Evolutionary conservation across 2,888 invertebrate species (phyloP).

Genomic region (Tipula lateralis): DNA sequence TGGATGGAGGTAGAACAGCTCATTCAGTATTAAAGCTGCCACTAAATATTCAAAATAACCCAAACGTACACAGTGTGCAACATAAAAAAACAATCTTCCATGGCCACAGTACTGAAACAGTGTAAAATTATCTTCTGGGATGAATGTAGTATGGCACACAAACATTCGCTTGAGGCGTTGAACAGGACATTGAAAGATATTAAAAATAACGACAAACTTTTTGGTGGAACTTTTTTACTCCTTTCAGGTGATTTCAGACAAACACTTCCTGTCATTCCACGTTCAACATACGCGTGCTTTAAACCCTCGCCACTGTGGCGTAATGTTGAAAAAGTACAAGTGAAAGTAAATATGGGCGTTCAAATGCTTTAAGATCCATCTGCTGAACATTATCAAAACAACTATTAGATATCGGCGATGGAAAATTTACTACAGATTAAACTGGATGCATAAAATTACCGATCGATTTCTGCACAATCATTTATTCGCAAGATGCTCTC

Average conservation of each 20-base stretch:
- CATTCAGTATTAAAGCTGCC: neutral
- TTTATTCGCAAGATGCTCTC: neutral
- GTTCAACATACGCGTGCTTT: no score
- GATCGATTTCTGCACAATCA: neutral
- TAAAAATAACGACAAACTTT: no score
- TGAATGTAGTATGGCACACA: neutral
- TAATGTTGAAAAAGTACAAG: neutral
- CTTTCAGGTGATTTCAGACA: no score
- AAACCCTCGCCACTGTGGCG: neutral
- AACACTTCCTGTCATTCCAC: no score
- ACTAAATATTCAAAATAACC: neutral
- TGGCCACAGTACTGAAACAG: neutral
- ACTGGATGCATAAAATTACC: constrained; percentile 3
- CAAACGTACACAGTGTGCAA: neutral
- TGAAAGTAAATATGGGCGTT: no score
- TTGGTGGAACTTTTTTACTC: no score
- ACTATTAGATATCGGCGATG: no score
- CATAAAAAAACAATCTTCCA: neutral
- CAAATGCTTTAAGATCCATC: no score
- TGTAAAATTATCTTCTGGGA: neutral
- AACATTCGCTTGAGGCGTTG: neutral
- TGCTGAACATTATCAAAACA: no score
- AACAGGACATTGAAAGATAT: neutral
- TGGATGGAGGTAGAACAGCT: constrained; percentile 13
- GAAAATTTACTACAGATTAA: neutral